These are phyloP conservation scores for Heliconius himera DNA, from an alignment of 1,140 invertebrate species.

Conservation along the genomic window DNA sequence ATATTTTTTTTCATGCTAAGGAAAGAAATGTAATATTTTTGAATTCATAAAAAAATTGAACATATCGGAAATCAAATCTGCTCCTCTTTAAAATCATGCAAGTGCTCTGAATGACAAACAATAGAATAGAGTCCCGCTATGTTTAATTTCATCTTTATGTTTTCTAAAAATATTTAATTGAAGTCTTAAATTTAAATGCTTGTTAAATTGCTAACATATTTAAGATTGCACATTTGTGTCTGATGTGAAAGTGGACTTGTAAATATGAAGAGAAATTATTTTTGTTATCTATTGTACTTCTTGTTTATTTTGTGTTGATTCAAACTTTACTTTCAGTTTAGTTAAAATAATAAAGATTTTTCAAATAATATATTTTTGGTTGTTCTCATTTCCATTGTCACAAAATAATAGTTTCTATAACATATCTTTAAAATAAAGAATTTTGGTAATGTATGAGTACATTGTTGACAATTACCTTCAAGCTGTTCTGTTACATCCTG, in stretches of 20 bases:
- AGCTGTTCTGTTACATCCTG: no score
- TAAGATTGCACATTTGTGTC: slow-evolving; percentile 36
- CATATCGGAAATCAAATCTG: no score
- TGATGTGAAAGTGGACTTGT: slow-evolving; percentile 49
- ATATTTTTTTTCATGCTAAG: neutral
- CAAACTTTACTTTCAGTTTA: slow-evolving; percentile 64
- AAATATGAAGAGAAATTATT: slow-evolving; percentile 68
- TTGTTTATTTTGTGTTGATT: slow-evolving; percentile 74
- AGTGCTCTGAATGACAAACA: no score
- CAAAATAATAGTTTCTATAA: neutral
- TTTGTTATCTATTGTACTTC: slow-evolving; percentile 73
- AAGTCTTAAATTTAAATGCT: neutral
- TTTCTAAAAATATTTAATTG: neutral
- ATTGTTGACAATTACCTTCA: no score
- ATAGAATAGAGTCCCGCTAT: no score
- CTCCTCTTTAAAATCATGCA: no score
- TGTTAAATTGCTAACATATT: neutral
- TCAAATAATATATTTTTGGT: slow-evolving; percentile 46
- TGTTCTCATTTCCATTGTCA: slow-evolving; percentile 1
- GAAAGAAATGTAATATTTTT: no score
- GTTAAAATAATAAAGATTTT: slow-evolving; percentile 70
- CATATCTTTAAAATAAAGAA: no score
- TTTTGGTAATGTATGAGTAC: no score
- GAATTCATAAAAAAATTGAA: neutral
- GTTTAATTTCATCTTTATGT: no score